Conservation (phyloP, 2,888 invertebrate genomes). For the Cataglyphis rosenhaueri region DNA sequence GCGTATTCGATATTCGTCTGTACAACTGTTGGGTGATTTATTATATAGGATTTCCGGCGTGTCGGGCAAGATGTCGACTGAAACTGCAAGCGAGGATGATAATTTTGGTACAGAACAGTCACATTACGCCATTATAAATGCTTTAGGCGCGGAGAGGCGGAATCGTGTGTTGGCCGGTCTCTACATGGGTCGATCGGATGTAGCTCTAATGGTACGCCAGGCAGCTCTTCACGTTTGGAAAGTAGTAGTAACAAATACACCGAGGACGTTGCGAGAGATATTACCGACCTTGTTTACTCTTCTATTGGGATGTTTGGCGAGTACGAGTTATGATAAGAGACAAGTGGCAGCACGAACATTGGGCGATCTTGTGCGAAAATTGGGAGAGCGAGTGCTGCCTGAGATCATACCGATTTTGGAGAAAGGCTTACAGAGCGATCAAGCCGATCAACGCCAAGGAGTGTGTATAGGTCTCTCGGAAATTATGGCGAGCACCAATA, state of each 20-base stretch:
- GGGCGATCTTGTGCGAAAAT: constrained; percentile 98
- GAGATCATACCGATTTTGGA: constrained; percentile 99
- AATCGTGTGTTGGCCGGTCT: constrained; percentile 97
- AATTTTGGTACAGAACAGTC: constrained; percentile 99
- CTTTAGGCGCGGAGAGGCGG: constrained; percentile 95
- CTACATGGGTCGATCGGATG: constrained; percentile 99
- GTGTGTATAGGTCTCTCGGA: constrained; percentile 99
- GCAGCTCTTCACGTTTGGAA: constrained; percentile 99
- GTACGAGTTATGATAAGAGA: constrained; percentile 97
- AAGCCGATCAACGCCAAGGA: constrained; percentile 98
- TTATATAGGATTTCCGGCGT: constrained; percentile 98
- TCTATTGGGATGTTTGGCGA: constrained; percentile 96
- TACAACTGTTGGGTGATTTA: constrained; percentile 97
- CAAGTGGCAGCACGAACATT: constrained; percentile 98
- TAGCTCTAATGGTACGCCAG: constrained; percentile 98
- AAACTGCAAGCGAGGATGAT: constrained; percentile 99
- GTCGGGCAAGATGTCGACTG: constrained; percentile 99
- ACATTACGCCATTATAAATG: constrained; percentile 95
- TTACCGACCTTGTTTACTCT: constrained; percentile 97
- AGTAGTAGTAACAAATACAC: constrained; percentile 99
- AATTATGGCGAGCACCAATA: constrained; percentile 98
- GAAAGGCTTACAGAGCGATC: constrained; percentile 95
- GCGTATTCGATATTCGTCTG: constrained; percentile 97
- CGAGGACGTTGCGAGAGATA: constrained; percentile 97
- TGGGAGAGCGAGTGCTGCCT: constrained; percentile 98